Conservation (phyloP, 2,888 invertebrate genomes). For the Sericinus montela region DNA sequence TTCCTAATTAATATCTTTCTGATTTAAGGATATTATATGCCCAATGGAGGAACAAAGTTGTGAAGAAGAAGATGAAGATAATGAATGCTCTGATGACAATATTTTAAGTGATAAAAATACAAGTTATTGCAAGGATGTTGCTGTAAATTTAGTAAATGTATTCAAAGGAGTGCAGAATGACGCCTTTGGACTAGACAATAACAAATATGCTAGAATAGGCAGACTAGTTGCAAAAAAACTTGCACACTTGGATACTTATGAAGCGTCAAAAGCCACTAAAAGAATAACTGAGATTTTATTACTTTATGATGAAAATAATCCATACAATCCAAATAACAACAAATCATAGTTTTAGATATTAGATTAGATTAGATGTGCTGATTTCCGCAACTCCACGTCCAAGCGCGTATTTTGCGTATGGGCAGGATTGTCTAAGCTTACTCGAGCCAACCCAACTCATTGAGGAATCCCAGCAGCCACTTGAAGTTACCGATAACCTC, state of each 20-base stretch:
- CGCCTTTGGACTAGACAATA: constrained; percentile 46
- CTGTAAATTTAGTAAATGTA: constrained; percentile 46
- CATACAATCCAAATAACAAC: constrained; percentile 56
- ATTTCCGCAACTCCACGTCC: no score
- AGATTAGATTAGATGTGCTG: no score
- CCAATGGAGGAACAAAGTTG: constrained; percentile 25
- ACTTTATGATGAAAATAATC: constrained; percentile 55
- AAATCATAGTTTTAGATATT: neutral
- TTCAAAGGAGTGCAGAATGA: constrained; percentile 58
- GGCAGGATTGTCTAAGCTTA: no score
- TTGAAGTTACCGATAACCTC: no score
- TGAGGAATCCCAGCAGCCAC: no score
- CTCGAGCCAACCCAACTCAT: no score
- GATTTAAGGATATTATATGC: constrained; percentile 30
- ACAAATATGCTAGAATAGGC: constrained; percentile 49
- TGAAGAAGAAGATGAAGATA: constrained; percentile 35
- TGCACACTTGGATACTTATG: constrained; percentile 50
- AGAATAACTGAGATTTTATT: constrained; percentile 59
- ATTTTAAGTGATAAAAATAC: constrained; percentile 26
- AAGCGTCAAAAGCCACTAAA: constrained; percentile 47
- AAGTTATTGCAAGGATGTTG: constrained; percentile 43
- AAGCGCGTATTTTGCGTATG: no score
- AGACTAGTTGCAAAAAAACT: constrained; percentile 46
- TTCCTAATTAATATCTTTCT: neutral
- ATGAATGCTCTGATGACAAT: constrained; percentile 21